Evolutionary conservation across 2,888 invertebrate species (phyloP).

Genomic region (Trichopoda pennipes): DNA sequence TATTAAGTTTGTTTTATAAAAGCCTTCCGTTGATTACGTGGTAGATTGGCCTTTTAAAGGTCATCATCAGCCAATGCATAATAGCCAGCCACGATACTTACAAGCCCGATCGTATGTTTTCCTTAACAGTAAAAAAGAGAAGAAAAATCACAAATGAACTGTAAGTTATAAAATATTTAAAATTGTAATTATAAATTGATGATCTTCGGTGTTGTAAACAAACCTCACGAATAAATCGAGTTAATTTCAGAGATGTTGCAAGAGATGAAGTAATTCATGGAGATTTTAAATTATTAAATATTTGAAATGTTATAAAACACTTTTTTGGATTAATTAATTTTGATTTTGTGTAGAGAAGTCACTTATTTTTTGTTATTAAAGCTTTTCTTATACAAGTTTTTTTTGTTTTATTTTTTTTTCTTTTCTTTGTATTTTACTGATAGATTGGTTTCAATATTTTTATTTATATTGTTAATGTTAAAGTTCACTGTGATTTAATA

Average conservation of each 20-base stretch:
- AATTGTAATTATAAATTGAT: constrained; percentile 51
- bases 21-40: constrained; percentile 53
- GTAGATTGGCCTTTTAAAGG: constrained; percentile 61
- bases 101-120: constrained; percentile 31
- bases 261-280: constrained; percentile 12
- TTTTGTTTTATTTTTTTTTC: too few species aligned
- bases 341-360: constrained; percentile 17
- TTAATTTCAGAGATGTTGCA: constrained; percentile 30
- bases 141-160: not conserved
- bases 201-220: constrained; percentile 29
- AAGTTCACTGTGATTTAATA: too few species aligned
- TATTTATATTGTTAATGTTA: too few species aligned
- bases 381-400: too few species aligned
- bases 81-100: constrained; percentile 5
- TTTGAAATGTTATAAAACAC: constrained; percentile 34
- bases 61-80: constrained; percentile 62
- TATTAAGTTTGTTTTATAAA: constrained; percentile 15
- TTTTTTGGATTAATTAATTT: constrained; percentile 30
- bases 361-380: not conserved
- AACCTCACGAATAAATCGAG: constrained; percentile 35
- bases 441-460: too few species aligned
- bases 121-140: constrained; percentile 22
- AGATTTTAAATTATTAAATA: constrained; percentile 21
- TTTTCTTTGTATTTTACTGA: too few species aligned
- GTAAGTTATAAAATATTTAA: constrained; percentile 34